Percentiles rank a stretch among this genome's conserved stretches.
Evolutionary conservation across 64 coral and sea anemone species (phyloP).

Genomic region (Pachyseris speciosa): DNA sequence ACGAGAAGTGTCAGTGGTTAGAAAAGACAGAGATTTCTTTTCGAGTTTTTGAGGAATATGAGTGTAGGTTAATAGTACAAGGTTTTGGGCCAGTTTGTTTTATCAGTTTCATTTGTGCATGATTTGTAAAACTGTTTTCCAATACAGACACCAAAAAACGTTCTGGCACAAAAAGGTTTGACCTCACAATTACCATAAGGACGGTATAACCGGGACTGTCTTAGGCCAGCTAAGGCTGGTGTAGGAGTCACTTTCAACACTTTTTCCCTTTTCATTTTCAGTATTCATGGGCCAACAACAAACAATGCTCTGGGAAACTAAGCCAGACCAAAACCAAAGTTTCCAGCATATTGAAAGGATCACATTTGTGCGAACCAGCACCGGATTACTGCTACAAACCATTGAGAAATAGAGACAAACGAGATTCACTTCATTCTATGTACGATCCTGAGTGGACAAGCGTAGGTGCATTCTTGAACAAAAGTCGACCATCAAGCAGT

Average conservation of each 20-base stretch:
- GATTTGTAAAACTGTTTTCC: too few relatives aligned
- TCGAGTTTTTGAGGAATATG: too few relatives aligned
- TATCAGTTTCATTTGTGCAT: too few relatives aligned
- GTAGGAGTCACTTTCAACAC: background rate
- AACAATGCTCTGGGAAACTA: background rate
- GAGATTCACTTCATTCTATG: background rate
- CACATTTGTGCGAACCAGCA: background rate
- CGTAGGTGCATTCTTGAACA: conserved; percentile 32
- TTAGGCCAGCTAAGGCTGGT: too few relatives aligned
- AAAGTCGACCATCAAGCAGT: background rate
- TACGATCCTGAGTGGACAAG: conserved; percentile 44
- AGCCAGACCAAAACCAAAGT: conserved; percentile 13
- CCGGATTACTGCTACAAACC: background rate
- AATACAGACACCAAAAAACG: too few relatives aligned
- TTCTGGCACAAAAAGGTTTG: too few relatives aligned
- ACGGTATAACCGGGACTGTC: too few relatives aligned
- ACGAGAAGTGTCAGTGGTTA: too few relatives aligned
- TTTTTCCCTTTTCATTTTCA: background rate
- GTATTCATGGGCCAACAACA: background rate
- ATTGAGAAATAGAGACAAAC: background rate
- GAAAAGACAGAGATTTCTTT: too few relatives aligned
- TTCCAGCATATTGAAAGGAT: background rate
- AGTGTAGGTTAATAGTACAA: too few relatives aligned
- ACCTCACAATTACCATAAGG: too few relatives aligned
- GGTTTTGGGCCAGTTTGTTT: too few relatives aligned